Evolutionary conservation across 2,888 invertebrate genomes (phyloP), one percentile per base, ranked within the genome.

Genomic region (Agrotis clavis): DNA sequence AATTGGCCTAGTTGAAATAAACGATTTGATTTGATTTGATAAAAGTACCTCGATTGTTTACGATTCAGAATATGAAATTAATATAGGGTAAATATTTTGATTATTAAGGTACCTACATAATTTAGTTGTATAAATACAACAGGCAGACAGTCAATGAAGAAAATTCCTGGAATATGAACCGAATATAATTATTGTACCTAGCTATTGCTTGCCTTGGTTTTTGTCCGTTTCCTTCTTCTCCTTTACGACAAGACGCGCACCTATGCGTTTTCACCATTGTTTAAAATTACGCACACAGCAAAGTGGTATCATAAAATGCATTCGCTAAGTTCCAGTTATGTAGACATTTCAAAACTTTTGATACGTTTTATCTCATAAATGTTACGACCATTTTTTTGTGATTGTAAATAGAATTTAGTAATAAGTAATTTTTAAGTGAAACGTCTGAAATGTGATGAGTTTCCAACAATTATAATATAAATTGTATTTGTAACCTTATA

Each of bases 201-300:
- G 41, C 1, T 41, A 3, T 0, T 45, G 21, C 21, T 16, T 21
- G 21, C 21, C 67, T 60, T 48, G n/a, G 53, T 21, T 13, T 4
- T 71, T 45, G 13, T 11, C 25, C 48, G 66, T 74, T 74, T 74
- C 74, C 60, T 54, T 7, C 13, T 60, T 60, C 16, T 13, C 5
- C 59, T 64, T 60, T 45, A 48, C 53, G n/a, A 30, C 25, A 74
- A 60, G 54, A 60, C 48, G 18, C 19, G 19, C 41, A 11, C 41
- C 14, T 19, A 21, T 9, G 45, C 13, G 50, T 45, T 19, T 48
- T 16, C 14, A 21, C 53, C 18, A 74, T 74, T 74, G 74, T 74
- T 50, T 48, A 47, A 51, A 7, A 50, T 54, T 30, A 54, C 25
- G 30, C 60, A 60, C 48, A 48, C 51, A 0, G 9, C 41, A 41